Conservation (phyloP, 2,797 vertebrate genomes). For the Urophycis tenuis region DNA sequence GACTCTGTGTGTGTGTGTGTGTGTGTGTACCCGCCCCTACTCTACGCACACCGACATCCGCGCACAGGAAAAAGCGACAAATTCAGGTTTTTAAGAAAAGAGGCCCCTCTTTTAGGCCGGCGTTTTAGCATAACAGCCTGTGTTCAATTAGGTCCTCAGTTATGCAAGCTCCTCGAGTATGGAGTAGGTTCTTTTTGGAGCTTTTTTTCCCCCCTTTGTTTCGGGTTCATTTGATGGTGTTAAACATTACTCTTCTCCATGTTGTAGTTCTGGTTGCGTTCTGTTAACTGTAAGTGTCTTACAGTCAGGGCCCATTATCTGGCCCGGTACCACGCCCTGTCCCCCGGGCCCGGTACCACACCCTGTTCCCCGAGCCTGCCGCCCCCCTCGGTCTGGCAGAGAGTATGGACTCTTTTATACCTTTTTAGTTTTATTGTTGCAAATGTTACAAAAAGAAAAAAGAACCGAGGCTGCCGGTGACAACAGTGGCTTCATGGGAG, state of each 20-base stretch:
- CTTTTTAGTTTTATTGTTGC: neutral
- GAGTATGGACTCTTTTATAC: neutral
- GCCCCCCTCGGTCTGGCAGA: neutral
- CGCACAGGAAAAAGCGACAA: constrained; percentile 45
- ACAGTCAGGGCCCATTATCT: constrained; percentile 44
- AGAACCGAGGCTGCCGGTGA: neutral
- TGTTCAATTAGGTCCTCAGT: constrained; percentile 49
- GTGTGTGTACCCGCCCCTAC: neutral
- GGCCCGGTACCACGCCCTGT: constrained; percentile 3
- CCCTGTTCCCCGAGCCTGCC: neutral
- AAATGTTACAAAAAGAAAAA: neutral
- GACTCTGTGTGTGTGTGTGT: constrained; percentile 8
- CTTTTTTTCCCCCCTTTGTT: neutral
- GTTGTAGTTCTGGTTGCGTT: constrained; percentile 51
- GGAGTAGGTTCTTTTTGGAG: constrained; percentile 40
- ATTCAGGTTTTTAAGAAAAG: constrained; percentile 62
- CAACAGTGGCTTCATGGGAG: no score
- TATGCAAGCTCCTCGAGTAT: constrained; percentile 51
- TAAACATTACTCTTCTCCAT: constrained; percentile 45
- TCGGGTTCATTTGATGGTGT: constrained; percentile 49
- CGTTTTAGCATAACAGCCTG: constrained; percentile 49
- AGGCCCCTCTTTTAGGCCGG: constrained; percentile 34
- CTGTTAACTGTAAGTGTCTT: constrained; percentile 51
- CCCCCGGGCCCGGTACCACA: neutral
- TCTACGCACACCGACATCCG: constrained; percentile 16